Base-by-base conservation (phyloP, 2,113 vertebrate genomes). In the Labeo catla region DNA sequence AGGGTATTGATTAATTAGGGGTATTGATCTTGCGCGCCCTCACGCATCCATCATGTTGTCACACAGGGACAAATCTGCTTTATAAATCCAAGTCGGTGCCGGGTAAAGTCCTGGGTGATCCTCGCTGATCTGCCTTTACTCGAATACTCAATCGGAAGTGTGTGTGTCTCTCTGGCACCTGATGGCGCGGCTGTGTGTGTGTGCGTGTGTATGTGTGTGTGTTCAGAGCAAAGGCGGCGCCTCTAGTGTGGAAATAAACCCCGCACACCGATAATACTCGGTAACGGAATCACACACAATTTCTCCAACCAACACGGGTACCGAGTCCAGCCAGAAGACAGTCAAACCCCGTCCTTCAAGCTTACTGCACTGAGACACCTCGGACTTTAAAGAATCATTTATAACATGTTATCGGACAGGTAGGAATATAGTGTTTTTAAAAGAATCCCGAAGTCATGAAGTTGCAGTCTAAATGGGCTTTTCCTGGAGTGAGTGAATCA, bases 41-140 rank as follows among this genome's bases (percentile, higher is more conserved):
- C 87, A 90, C 61, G 87, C 89, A 88, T 92, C 87, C 88, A 88
- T 92, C 91, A 92, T 87, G 85, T 85, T 91, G 86, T 86, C 86
- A 76, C 76, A n/a, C 72, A 70, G 34, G 79, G 76, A 52, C 52
- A 45, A 85, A 61, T 83, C 61, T 80, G 80, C 73, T 83, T 79
- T 28, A 59, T 84, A 86, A 54, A 79, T 63, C 83, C 88, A 73
- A 89, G 36, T 63, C 68, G 66, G 50, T 66, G 43, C 43, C 8
- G 43, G 13, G n/a, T 49, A 65, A 70, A 82, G 63, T 82, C 81
- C 81, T 50, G 81, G 68, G 36, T 73, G 82, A 57, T 84, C 82
- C 19, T 84, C 36, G 23, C 23, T 70, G 81, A 66, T 61, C 73
- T 90, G 43, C 88, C 88, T 86, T 68, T 43, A 73, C 10, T n/a